Evolutionary conservation across 2,888 invertebrate genomes (phyloP).

Genomic region (Embidobia sp.): DNA sequence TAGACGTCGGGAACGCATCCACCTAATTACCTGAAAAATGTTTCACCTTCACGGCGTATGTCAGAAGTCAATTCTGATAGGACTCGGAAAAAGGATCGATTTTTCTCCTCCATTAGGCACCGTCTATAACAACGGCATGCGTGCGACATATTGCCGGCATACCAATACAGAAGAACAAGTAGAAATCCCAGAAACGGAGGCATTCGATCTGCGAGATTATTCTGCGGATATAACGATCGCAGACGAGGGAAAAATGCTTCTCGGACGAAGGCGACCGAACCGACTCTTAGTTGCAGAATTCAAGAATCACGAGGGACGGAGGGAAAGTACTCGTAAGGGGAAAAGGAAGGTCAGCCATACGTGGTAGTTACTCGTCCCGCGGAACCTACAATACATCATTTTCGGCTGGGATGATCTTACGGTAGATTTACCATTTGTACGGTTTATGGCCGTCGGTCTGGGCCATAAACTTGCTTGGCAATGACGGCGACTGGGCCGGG

Average conservation of each 20-base stretch:
- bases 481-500: slow-evolving; percentile 77
- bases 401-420: slow-evolving; percentile 82
- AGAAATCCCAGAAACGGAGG: slow-evolving; percentile 36
- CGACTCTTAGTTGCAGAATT: slow-evolving; percentile 52
- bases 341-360: slow-evolving; percentile 68
- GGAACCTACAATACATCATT: slow-evolving; percentile 81
- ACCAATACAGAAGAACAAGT: slow-evolving; percentile 30
- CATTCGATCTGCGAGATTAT: slow-evolving; percentile 65
- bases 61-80: slow-evolving; percentile 22
- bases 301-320: slow-evolving; percentile 45
- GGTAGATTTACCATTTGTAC: slow-evolving; percentile 82
- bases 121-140: slow-evolving; percentile 55
- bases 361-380: slow-evolving; percentile 69
- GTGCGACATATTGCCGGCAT: slow-evolving; percentile 48
- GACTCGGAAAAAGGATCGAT: slow-evolving; percentile 31
- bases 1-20: too few species aligned
- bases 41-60: too few species aligned
- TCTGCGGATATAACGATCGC: slow-evolving; percentile 56
- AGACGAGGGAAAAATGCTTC: slow-evolving; percentile 34
- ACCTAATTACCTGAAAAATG: too few species aligned
- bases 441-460: slow-evolving; percentile 81
- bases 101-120: slow-evolving; percentile 44
- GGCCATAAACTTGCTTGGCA: slow-evolving; percentile 81
- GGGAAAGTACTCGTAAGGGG: slow-evolving; percentile 26
- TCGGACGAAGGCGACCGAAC: too few species aligned